Percentiles rank a stretch among this genome's conserved stretches.
These are phyloP conservation scores for Drosophila prostipennis DNA, from an alignment of 2,888 invertebrate genomes.

Conservation along the genomic window DNA sequence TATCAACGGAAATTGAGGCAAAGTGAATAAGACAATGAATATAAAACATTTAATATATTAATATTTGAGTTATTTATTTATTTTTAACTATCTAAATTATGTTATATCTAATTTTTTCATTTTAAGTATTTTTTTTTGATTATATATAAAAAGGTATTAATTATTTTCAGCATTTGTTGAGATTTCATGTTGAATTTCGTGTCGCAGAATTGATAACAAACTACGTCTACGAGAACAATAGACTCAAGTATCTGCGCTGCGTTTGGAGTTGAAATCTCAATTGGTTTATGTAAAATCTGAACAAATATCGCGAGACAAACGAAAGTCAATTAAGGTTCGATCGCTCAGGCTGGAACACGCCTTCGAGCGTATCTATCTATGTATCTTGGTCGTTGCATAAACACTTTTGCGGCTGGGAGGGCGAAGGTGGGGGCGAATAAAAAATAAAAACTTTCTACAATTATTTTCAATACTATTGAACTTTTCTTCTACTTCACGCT, in stretches of 20 bases:
- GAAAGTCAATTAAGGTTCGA: conserved; percentile 68
- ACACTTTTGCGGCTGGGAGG: conserved; percentile 26
- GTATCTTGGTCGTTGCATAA: conserved; percentile 38
- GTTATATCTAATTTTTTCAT: no score
- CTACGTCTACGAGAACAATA: conserved; percentile 3
- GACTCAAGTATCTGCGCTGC: neutral
- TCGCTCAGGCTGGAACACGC: conserved; percentile 46
- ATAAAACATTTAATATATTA: no score
- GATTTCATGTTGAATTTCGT: neutral
- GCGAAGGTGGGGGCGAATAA: conserved; percentile 20
- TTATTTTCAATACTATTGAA: conserved; percentile 76
- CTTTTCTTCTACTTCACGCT: conserved; percentile 78
- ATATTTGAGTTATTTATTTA: no score
- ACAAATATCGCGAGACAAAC: conserved; percentile 45
- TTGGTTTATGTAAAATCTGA: conserved; percentile 7
- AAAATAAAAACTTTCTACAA: conserved; percentile 74
- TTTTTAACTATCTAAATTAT: no score
- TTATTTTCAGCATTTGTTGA: neutral
- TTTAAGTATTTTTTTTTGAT: neutral
- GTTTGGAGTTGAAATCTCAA: conserved; percentile 10
- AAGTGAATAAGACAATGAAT: conserved; percentile 10
- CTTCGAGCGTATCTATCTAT: conserved; percentile 31
- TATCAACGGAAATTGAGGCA: conserved; percentile 17
- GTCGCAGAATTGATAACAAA: neutral
- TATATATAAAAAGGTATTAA: neutral